phyloP scores from a whole-genome alignment of 2,797 vertebrate species.

The Leontopithecus rosalia region DNA sequence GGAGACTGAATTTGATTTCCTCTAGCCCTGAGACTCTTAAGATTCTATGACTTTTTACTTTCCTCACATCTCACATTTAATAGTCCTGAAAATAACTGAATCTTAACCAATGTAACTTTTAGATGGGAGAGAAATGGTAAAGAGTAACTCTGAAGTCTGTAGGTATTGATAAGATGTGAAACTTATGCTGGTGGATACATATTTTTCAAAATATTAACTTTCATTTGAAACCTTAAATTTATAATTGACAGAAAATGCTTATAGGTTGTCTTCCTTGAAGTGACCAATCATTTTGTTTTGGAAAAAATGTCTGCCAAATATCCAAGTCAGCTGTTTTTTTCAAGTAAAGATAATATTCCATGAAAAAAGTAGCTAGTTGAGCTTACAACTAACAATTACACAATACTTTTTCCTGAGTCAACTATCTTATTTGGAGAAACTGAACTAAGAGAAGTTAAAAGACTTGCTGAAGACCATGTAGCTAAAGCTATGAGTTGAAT shows the following conservation, averaged over 20 bases:
- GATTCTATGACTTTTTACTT: not conserved
- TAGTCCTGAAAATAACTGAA: not conserved
- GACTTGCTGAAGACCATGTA: not conserved
- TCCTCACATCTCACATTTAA: not conserved
- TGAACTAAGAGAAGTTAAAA: not conserved
- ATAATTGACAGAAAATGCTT: slow-evolving; percentile 16
- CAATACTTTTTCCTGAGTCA: not conserved
- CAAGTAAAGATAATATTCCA: not conserved
- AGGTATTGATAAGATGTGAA: not conserved
- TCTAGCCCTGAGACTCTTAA: not conserved
- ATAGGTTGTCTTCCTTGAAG: not conserved
- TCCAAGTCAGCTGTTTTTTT: slow-evolving; percentile 7
- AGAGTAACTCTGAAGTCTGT: slow-evolving; percentile 8
- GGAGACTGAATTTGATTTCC: not conserved
- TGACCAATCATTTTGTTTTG: slow-evolving; percentile 21
- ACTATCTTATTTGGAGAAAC: not conserved
- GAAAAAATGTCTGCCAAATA: slow-evolving; percentile 15
- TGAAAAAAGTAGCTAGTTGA: not conserved
- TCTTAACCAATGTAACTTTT: slow-evolving; percentile 25
- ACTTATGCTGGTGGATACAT: not conserved
- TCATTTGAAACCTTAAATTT: slow-evolving; percentile 22
- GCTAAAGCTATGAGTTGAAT: not conserved
- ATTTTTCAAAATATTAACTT: slow-evolving; percentile 20
- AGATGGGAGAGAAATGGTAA: not conserved
- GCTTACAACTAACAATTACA: not conserved